Evolutionary conservation across 2,113 vertebrate genomes (phyloP).

Genomic region (Ahaetulla prasina): DNA sequence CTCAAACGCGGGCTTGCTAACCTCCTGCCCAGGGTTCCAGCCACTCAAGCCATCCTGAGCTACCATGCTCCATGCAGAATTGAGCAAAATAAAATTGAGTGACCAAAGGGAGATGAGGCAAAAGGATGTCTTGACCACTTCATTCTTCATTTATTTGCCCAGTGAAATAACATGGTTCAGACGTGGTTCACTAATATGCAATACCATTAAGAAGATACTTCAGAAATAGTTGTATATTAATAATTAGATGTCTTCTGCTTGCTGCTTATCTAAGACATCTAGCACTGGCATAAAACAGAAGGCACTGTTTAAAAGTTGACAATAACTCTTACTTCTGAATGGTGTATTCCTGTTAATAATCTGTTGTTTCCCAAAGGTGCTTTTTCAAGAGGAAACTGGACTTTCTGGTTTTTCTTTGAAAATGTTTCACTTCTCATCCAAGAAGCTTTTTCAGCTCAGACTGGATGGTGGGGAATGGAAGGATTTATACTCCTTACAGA

Average conservation of each 20-base stretch:
- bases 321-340: not conserved
- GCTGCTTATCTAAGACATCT: not conserved
- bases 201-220: not conserved
- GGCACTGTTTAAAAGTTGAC: not conserved
- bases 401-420: too few species aligned
- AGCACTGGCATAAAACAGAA: not conserved
- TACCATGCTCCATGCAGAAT: not conserved
- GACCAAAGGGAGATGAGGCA: not conserved
- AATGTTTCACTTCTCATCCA: too few species aligned
- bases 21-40: not conserved
- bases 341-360: not conserved
- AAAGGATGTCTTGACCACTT: not conserved
- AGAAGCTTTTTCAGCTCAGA: too few species aligned
- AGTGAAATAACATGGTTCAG: not conserved
- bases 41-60: not conserved
- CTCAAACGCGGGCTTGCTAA: not conserved
- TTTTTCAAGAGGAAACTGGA: too few species aligned
- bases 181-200: not conserved
- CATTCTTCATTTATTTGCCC: not conserved
- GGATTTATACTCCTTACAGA: too few species aligned
- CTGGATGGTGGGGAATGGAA: too few species aligned
- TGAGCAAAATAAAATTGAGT: not conserved
- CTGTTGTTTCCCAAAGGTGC: not conserved
- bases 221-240: not conserved
- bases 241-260: not conserved